These are phyloP conservation scores for Notospermus geniculatus DNA, from an alignment of 1,140 invertebrate genomes.

Conservation along the genomic window DNA sequence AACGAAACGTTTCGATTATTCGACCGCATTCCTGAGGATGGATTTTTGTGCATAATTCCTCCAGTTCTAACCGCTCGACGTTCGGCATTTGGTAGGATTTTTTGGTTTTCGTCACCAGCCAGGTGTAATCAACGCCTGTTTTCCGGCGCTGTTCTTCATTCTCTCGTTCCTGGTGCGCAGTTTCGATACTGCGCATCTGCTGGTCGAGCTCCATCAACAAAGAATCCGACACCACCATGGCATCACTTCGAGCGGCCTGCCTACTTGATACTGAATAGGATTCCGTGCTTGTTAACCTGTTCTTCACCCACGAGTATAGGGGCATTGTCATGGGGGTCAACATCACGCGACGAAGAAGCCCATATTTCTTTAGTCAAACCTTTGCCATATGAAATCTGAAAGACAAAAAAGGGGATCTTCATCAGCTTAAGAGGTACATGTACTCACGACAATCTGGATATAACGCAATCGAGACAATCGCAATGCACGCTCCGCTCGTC, in stretches of 20 bases:
- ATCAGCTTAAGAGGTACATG: no score
- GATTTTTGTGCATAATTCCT: conserved; percentile 45
- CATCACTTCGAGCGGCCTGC: neutral
- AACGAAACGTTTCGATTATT: conserved; percentile 43
- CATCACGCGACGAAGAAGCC: no score
- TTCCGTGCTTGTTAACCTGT: no score
- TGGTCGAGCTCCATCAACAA: neutral
- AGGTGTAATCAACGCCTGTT: conserved; percentile 47
- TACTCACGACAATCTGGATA: no score
- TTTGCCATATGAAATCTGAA: no score
- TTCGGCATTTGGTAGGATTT: conserved; percentile 45
- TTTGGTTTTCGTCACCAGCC: conserved; percentile 35
- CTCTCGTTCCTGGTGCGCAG: conserved; percentile 25
- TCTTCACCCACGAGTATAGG: no score
- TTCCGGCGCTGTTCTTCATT: conserved; percentile 29
- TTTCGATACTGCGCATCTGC: neutral
- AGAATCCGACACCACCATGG: neutral
- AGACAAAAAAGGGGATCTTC: no score
- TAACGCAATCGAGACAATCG: no score
- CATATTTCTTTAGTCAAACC: no score
- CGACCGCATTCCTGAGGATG: conserved; percentile 37
- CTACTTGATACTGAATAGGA: no score
- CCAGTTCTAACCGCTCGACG: conserved; percentile 44
- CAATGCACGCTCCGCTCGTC: no score
- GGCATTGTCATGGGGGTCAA: no score